Conservation (phyloP, 2,888 invertebrate genomes). For the Orthosia cruda region DNA sequence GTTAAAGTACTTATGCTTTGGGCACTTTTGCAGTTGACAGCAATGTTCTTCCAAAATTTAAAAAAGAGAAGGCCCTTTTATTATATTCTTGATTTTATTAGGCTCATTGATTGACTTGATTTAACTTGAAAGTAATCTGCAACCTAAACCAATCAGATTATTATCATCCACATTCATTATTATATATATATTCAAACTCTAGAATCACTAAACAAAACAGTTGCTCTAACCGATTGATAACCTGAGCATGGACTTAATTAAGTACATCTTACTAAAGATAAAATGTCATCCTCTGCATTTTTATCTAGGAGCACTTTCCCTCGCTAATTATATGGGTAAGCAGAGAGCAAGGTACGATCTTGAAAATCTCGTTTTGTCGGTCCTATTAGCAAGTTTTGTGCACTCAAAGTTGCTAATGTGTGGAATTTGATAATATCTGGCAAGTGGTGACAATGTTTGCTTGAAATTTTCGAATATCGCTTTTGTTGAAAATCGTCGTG, state of each 20-base stretch:
- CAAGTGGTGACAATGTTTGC: conserved; percentile 40
- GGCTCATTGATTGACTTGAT: too few relatives aligned
- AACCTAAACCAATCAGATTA: conserved; percentile 12
- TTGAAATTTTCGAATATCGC: conserved; percentile 26
- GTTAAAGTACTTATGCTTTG: too few relatives aligned
- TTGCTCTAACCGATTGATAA: conserved; percentile 42
- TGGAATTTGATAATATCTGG: conserved; percentile 46
- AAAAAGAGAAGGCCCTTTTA: too few relatives aligned
- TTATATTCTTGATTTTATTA: too few relatives aligned
- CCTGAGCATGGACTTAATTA: conserved; percentile 62
- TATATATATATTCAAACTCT: too few relatives aligned
- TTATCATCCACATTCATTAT: background rate
- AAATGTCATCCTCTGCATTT: conserved; percentile 70
- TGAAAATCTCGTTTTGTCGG: conserved; percentile 69
- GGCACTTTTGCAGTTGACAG: too few relatives aligned
- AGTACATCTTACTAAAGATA: conserved; percentile 70
- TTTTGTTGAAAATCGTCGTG: conserved; percentile 26
- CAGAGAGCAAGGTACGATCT: conserved; percentile 64
- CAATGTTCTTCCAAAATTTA: too few relatives aligned
- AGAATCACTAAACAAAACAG: conserved; percentile 9
- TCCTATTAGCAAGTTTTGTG: conserved; percentile 65
- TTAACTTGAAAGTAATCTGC: background rate
- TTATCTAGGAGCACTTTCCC: conserved; percentile 82
- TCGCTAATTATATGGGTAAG: conserved; percentile 77
- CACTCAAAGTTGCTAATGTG: conserved; percentile 52